Percentiles rank a stretch among this genome's conserved stretches.
These are phyloP conservation scores for Mythimna lalbum DNA, from an alignment of 2,888 invertebrate species.

Conservation along the genomic window DNA sequence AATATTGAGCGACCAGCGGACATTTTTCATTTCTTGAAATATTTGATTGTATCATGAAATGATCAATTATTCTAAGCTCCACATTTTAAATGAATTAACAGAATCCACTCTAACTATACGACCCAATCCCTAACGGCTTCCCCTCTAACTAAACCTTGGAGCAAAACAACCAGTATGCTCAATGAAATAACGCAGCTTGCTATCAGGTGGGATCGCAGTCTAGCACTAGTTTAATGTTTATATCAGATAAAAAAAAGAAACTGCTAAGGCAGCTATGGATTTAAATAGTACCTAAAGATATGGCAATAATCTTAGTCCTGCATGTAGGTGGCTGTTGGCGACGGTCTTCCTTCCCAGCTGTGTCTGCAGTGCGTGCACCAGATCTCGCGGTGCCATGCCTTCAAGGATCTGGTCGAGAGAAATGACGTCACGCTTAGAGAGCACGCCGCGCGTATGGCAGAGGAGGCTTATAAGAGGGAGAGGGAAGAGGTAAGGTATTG, in stretches of 20 bases:
- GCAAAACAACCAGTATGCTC: no score
- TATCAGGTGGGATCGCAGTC: no score
- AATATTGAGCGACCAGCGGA: no score
- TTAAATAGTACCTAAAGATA: no score
- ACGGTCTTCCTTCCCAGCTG: constrained; percentile 91
- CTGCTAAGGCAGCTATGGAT: background rate
- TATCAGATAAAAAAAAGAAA: no score
- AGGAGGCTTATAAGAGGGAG: constrained; percentile 74
- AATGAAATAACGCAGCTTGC: no score
- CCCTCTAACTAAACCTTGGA: background rate
- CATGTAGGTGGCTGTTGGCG: constrained; percentile 88
- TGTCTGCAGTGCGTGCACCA: constrained; percentile 92
- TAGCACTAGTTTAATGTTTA: no score
- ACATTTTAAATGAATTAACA: no score
- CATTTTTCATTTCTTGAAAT: no score
- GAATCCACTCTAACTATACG: background rate
- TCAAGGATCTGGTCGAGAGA: constrained; percentile 91
- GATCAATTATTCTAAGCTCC: no score
- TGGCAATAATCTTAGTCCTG: background rate
- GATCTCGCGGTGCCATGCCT: constrained; percentile 92
- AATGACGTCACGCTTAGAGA: constrained; percentile 90
- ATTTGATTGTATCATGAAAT: no score
- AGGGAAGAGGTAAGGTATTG: constrained; percentile 70
- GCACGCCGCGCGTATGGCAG: constrained; percentile 76
- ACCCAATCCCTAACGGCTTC: background rate